Conservation (phyloP, 2,888 invertebrate species). For the Eucera pruinosa region DNA sequence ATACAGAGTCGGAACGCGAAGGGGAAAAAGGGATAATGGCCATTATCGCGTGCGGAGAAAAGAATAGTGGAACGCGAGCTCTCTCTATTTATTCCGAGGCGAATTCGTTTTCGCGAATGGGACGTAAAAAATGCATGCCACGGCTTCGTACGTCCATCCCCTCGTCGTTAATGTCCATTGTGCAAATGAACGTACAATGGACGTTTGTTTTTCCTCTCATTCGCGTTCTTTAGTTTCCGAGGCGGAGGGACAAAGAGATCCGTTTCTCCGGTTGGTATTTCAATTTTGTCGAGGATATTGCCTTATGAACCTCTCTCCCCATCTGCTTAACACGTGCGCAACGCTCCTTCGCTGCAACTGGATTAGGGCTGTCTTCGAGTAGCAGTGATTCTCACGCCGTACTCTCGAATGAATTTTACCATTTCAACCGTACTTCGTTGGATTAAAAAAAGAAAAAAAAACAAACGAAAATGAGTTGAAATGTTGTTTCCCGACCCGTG, state of each 20-base stretch:
- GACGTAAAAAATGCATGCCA: slow-evolving; percentile 21
- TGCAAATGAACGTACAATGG: slow-evolving; percentile 45
- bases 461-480: neutral
- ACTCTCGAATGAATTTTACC: neutral
- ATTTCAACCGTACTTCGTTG: neutral
- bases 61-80: neutral
- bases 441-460: neutral
- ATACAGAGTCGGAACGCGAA: too few species aligned
- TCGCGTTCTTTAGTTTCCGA: slow-evolving; percentile 5
- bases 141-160: slow-evolving; percentile 17
- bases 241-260: slow-evolving; percentile 53
- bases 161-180: slow-evolving; percentile 54
- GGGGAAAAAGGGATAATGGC: slow-evolving; percentile 25
- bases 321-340: slow-evolving; percentile 67
- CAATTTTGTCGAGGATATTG: slow-evolving; percentile 64
- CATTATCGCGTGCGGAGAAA: neutral
- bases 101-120: slow-evolving; percentile 37
- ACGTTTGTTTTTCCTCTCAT: slow-evolving; percentile 20
- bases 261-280: slow-evolving; percentile 62
- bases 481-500: too few species aligned
- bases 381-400: slow-evolving; percentile 58
- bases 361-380: slow-evolving; percentile 52
- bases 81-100: slow-evolving; percentile 13
- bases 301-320: slow-evolving; percentile 58
- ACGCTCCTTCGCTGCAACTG: slow-evolving; percentile 36